Base-by-base conservation (phyloP, 2,888 invertebrate species). In the Synanthedon tipuliformis region DNA sequence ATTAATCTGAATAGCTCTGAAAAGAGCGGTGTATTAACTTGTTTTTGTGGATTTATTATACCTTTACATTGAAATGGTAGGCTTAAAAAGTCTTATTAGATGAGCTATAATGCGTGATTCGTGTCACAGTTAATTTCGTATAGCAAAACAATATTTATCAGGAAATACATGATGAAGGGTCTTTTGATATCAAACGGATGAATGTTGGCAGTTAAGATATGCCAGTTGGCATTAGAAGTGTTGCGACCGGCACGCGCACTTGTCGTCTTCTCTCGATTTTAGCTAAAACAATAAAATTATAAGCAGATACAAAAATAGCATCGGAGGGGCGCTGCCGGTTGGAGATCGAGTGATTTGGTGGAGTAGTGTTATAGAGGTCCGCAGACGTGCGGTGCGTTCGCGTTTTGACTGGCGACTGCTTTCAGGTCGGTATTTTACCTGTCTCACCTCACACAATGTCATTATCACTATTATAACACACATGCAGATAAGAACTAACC, bases 231-330 rank as follows among this genome's bases (percentile, higher is more conserved):
- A 80, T 84, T 84, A 81, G 73, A 70, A 67, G 78, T 75, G 71
- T 63, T 66, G 70, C 74, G 73, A 67, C 74, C 78, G 78, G 71
- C 81, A 81, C 68, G 77, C 73, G 73, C 73, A 75, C 81, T 81
- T 81, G 86, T 85, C 86, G 85, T 75, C 65, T 77, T 73, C 71
- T 62, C 70, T 68, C 67, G 70, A 74, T 75, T 85, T 82, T 81
- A 73, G 80, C 73, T 75, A 70, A 81, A 86, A 86, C 84, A 86
- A 86, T 86, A 84, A 87, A 85, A 84, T 86, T 85, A 85, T 86
- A 85, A 79, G 78, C 81, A 75, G 69, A 71, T 73, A 80, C 83
- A 81, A 77, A 85, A 84, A 85, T 85, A 85, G 78, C 69, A 34
- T 48, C 55, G 66, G 66, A 65, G 63, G 69, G 65, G 73, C 69